Conservation (phyloP, 2,888 invertebrate genomes). For the Elaeidobius kamerunicus region DNA sequence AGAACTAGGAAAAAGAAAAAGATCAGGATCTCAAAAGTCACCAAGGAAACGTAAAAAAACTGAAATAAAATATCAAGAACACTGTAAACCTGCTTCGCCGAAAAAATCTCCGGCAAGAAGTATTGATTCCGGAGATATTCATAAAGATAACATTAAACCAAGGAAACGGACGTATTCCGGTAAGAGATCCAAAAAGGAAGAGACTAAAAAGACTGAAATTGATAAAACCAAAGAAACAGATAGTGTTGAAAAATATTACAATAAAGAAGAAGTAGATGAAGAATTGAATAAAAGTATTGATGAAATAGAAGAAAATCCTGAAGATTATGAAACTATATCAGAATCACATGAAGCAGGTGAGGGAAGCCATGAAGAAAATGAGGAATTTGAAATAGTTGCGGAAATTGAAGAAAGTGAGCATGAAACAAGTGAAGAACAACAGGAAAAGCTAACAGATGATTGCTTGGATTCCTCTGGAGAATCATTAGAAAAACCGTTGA, state of each 20-base stretch:
- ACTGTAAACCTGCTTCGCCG: constrained; percentile 11
- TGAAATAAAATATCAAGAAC: constrained; percentile 8
- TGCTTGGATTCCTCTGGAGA: constrained; percentile 29
- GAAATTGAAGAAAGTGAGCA: constrained; percentile 23
- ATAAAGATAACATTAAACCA: constrained; percentile 31
- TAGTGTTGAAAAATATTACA: constrained; percentile 9
- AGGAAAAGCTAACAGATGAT: constrained; percentile 19
- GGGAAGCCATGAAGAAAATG: constrained; percentile 3
- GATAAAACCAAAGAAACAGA: constrained; percentile 7
- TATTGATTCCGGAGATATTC: constrained; percentile 4
- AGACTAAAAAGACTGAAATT: constrained; percentile 11
- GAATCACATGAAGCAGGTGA: too few species aligned
- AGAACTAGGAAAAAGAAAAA: constrained; percentile 37
- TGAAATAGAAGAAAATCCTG: too few species aligned
- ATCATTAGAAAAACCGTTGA: constrained; percentile 31
- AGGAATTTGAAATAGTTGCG: constrained; percentile 11
- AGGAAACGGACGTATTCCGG: constrained; percentile 31
- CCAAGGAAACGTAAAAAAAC: constrained; percentile 31
- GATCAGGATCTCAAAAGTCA: constrained; percentile 29
- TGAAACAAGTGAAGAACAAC: constrained; percentile 13
- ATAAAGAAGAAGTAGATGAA: constrained; percentile 11
- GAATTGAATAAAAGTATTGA: too few species aligned
- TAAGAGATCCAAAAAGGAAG: constrained; percentile 28
- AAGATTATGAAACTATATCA: too few species aligned
- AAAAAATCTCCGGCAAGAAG: constrained; percentile 26